Base-by-base conservation (phyloP, 2,113 vertebrate species). In the Hemicordylus capensis region DNA sequence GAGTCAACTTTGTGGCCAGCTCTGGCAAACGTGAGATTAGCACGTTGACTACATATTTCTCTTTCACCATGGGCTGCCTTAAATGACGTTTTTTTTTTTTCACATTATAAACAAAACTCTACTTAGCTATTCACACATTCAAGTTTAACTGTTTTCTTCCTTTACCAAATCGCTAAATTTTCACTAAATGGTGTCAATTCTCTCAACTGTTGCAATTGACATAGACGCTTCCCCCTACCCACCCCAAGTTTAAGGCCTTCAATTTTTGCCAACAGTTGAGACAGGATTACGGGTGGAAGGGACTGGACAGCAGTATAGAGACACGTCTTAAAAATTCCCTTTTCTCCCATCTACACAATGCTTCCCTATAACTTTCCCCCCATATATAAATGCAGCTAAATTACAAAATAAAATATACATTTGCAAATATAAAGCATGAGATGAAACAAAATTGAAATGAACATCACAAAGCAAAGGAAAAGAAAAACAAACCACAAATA, bases 41-140 rank as follows among this genome's bases (percentile, higher is more conserved):
- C 26, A 93, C 94, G 95, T 93, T 72, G 90, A 93, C 96, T 97
- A 96, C 96, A 96, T 93, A 91, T 58, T 87, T 84, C 37, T 61
- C 58, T 75, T 83, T 85, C 84, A 81, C 84, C 73, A 54, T 37
- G 81, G 56, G 89, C 92, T 82, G 95, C 95, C 93, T 94, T 88
- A 78, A 87, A 87, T 48, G 91, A 94, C 84, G 94, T 92, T 90
- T 86, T 44, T 54, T 89, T 84, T 91, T 83, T 91, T 96, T 97
- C 97, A 98, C 97, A 97, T 98, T 97, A 97, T 97, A 96, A 93
- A 97, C 96, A 96, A 93, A 95, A 96, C 96, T 97, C 97, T 96
- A 97, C 97, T 96, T 96, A 95, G 96, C 97, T 97, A 96, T 96
- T 97, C 96, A 97, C 95, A 93, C 95, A 96, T 95, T 98, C 98